Percentiles rank a stretch among this genome's conserved stretches.
phyloP scores from a whole-genome alignment of 2,888 invertebrate species.

The Orthosia gothica region DNA sequence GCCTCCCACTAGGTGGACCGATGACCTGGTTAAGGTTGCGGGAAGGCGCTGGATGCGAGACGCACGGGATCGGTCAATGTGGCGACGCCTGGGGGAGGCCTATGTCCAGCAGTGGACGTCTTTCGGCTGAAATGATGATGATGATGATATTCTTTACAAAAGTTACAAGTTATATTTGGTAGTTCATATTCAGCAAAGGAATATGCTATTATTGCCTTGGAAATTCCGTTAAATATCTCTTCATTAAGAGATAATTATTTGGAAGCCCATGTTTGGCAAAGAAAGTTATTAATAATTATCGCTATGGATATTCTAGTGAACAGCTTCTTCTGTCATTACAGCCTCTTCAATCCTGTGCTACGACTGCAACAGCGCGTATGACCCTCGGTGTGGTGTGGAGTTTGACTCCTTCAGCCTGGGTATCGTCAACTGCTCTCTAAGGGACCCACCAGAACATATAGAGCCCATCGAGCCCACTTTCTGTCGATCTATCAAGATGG shows the following conservation, averaged over 20 bases:
- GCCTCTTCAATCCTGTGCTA: conserved; percentile 95
- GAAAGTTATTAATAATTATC: not conserved
- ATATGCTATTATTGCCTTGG: not conserved
- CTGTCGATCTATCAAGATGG: conserved; percentile 96
- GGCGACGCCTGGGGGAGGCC: too few species aligned
- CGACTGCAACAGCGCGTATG: conserved; percentile 97
- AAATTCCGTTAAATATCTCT: too few species aligned
- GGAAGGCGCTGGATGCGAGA: too few species aligned
- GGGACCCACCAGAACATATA: conserved; percentile 94
- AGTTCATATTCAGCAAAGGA: not conserved
- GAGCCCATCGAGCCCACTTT: conserved; percentile 92
- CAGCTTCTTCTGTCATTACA: conserved; percentile 67
- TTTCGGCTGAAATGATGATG: too few species aligned
- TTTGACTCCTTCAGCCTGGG: conserved; percentile 97
- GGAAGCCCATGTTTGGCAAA: not conserved
- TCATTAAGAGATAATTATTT: not conserved
- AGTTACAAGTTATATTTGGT: too few species aligned
- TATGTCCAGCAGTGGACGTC: too few species aligned
- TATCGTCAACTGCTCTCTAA: conserved; percentile 95
- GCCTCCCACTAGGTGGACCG: too few species aligned
- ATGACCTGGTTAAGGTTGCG: too few species aligned
- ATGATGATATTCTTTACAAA: too few species aligned
- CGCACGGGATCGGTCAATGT: too few species aligned
- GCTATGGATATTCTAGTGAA: not conserved
- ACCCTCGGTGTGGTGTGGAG: conserved; percentile 97